Percentiles rank a stretch among this genome's conserved stretches.
Conservation (phyloP, 2,888 invertebrate genomes). For the Dysmachus trigonus region DNA sequence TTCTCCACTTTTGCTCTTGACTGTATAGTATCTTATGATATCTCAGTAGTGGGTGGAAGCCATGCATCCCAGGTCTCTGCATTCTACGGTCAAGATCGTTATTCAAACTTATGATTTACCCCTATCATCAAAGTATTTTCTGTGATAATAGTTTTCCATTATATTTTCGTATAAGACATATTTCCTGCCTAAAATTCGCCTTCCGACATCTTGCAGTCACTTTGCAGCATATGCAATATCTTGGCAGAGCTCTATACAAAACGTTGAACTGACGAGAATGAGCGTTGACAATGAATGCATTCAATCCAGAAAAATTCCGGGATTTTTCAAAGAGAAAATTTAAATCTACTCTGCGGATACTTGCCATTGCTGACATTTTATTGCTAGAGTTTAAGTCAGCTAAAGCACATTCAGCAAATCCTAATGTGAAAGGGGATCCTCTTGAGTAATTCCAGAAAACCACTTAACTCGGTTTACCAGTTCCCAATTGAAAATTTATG, state of each 20-base stretch:
- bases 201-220: not conserved
- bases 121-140: not conserved
- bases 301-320: not conserved
- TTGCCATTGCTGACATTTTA: constrained; percentile 34
- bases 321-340: constrained; percentile 1
- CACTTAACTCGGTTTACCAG: constrained; percentile 40
- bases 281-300: constrained; percentile 4
- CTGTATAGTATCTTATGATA: too few species aligned
- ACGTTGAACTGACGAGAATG: not conserved
- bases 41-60: too few species aligned
- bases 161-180: not conserved
- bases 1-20: not conserved
- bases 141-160: not conserved
- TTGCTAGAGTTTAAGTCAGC: constrained; percentile 26
- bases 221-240: not conserved
- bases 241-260: not conserved
- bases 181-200: not conserved
- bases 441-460: constrained; percentile 32
- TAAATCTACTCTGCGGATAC: constrained; percentile 21
- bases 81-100: not conserved
- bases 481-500: constrained; percentile 39
- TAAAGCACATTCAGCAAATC: constrained; percentile 33
- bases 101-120: not conserved
- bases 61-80: too few species aligned
- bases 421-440: constrained; percentile 28